These are phyloP conservation scores for Sminthurinus aureus DNA, from an alignment of 2,888 invertebrate genomes.

Conservation along the genomic window DNA sequence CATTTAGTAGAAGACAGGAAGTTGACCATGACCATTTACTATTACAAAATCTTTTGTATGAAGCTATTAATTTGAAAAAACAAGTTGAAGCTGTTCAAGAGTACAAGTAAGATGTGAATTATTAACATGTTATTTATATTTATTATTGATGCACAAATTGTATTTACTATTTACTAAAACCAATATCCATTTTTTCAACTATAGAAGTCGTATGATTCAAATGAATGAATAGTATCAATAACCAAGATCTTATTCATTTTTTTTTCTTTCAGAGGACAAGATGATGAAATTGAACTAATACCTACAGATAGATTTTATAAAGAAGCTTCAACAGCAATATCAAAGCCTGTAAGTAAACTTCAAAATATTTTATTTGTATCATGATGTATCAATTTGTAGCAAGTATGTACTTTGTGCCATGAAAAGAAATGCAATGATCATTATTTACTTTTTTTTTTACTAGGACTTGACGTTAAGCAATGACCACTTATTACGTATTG, in stretches of 20 bases:
- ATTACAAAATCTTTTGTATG: slow-evolving; percentile 91
- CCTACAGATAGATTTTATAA: slow-evolving; percentile 82
- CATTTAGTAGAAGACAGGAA: slow-evolving; percentile 66
- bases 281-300: slow-evolving; percentile 90
- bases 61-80: slow-evolving; percentile 90
- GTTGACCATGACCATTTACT: slow-evolving; percentile 90
- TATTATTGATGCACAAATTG: not conserved
- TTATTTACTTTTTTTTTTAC: not conserved
- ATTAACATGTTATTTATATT: no score
- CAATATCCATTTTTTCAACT: no score
- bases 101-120: slow-evolving; percentile 71
- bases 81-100: slow-evolving; percentile 95
- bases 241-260: not conserved
- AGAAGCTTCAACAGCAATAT: slow-evolving; percentile 76
- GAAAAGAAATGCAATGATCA: not conserved
- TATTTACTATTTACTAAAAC: no score
- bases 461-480: slow-evolving; percentile 74
- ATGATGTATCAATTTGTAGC: no score
- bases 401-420: not conserved
- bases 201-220: not conserved
- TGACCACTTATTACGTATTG: slow-evolving; percentile 81
- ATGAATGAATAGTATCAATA: not conserved
- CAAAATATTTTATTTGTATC: no score
- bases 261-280: slow-evolving; percentile 74
- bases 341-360: slow-evolving; percentile 72